These are phyloP conservation scores for Ondatra zibethicus DNA, from an alignment of 2,113 vertebrate species.

Conservation along the genomic window DNA sequence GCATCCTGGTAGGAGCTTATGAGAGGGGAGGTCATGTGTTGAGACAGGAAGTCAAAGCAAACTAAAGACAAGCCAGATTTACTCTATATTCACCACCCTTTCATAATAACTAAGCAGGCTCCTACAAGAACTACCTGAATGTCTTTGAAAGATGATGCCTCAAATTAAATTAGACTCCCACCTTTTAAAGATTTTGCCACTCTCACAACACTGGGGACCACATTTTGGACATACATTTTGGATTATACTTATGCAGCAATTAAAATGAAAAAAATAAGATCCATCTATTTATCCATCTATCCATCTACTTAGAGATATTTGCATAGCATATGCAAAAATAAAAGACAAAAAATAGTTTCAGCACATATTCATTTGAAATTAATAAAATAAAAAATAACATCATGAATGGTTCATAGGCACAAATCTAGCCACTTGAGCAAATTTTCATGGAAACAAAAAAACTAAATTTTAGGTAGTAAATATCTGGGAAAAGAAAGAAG, in stretches of 20 bases:
- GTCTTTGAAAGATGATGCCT: neutral
- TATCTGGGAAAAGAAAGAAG: neutral
- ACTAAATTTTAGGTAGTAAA: neutral
- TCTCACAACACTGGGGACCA: neutral
- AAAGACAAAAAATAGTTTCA: neutral
- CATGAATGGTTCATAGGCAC: neutral
- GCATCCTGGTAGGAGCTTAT: neutral
- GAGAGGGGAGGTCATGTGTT: neutral
- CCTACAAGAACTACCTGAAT: neutral
- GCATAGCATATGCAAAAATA: conserved; percentile 17
- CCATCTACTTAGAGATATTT: neutral
- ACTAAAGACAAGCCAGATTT: neutral
- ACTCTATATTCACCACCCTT: neutral
- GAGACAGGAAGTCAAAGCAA: neutral
- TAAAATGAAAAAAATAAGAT: conserved; percentile 11
- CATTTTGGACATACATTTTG: neutral
- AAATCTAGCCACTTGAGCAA: neutral
- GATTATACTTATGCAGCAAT: neutral
- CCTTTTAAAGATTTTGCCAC: neutral
- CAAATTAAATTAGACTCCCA: neutral
- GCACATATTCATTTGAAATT: neutral
- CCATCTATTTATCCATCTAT: neutral
- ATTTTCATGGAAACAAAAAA: neutral
- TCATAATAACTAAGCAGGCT: neutral
- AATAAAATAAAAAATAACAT: neutral